Base-by-base conservation (phyloP, 1,140 invertebrate genomes). In the Penaeus japonicus region DNA sequence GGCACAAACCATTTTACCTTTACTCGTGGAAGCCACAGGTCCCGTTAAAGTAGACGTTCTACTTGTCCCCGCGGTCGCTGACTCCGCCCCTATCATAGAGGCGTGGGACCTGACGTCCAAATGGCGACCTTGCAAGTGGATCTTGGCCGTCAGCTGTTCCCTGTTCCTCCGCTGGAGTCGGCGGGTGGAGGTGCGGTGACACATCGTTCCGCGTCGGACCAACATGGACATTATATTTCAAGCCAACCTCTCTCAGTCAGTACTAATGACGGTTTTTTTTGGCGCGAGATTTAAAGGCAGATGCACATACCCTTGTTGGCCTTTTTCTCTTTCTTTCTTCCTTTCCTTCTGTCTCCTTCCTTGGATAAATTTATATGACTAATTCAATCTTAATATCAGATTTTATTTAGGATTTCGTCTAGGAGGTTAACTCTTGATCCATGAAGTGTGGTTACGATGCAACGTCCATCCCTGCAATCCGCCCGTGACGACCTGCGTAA, bases 161-260 rank as follows among this genome's bases (percentile, higher is more conserved):
- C 35, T 15, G 17, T 27, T 32, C 10, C 35, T 20, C n/a, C 85
- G 77, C 57, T 87, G 85, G 77, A 87, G 78, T 4, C 85, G 77
- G n/a, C 85, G 77, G n/a, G 85, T 35, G 32, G 85, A 87, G 85
- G 55, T 87, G 39, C 85, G 85, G 85, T 87, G 85, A 81, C 85
- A 87, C 85, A 87, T 87, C n/a, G 85, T 87, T 81, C 85, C 85
- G 18, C 85, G 85, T 73, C 85, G 77, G 15, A 87, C 85, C 62
- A 87, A 87, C 85, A 87, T 87, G 27, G 85, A 87, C 85, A 87
- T 87, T 81, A 53, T 80, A 59, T 84, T 84, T 18, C 20, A 47
- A 47, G 47, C 47, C 10, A 47, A 47, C 47, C 10, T 47, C 47
- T 47, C 47, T 7, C 15, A 47, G 47, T 47, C 47, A 47, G 15